A percentile compares a stretch with the other conserved stretches of the same genome.
Conservation (phyloP, 1,140 invertebrate genomes). For the Uloborus diversus region DNA sequence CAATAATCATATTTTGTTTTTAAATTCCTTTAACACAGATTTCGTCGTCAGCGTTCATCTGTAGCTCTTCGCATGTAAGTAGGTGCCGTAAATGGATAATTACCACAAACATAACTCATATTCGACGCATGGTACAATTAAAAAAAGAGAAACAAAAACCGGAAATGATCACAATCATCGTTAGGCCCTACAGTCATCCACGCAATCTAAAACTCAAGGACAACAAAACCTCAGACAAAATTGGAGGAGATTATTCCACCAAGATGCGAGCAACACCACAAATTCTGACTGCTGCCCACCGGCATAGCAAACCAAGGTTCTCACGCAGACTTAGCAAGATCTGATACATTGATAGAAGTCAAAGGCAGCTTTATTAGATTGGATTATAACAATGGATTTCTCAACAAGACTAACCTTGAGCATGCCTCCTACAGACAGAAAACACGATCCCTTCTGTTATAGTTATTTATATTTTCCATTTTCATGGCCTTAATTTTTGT, state of each 20-base stretch:
- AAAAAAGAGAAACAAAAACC: constrained; percentile 22
- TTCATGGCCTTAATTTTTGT: constrained; percentile 42
- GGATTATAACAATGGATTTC: constrained; percentile 49
- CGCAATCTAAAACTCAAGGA: constrained; percentile 7
- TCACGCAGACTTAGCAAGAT: constrained; percentile 30
- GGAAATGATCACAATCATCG: constrained; percentile 3
- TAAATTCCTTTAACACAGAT: too few species aligned
- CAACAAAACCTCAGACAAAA: neutral
- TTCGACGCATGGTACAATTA: neutral
- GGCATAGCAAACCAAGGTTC: constrained; percentile 23
- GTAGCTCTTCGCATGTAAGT: too few species aligned
- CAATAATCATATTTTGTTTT: too few species aligned
- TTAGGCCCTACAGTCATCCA: neutral
- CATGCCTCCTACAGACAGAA: neutral
- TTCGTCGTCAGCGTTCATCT: too few species aligned
- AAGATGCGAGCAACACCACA: neutral
- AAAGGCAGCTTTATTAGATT: constrained; percentile 24
- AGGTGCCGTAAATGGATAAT: too few species aligned
- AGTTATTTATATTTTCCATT: constrained; percentile 35
- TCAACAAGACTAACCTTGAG: constrained; percentile 38
- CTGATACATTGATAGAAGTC: constrained; percentile 28
- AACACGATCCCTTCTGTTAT: constrained; percentile 30
- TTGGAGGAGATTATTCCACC: neutral
- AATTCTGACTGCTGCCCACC: constrained; percentile 6
- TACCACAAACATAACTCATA: constrained; percentile 11